Evolutionary conservation across 2,113 vertebrate genomes (phyloP), one percentile per base, ranked within the genome.

Genomic region (Urocynchramus pylzowi): DNA sequence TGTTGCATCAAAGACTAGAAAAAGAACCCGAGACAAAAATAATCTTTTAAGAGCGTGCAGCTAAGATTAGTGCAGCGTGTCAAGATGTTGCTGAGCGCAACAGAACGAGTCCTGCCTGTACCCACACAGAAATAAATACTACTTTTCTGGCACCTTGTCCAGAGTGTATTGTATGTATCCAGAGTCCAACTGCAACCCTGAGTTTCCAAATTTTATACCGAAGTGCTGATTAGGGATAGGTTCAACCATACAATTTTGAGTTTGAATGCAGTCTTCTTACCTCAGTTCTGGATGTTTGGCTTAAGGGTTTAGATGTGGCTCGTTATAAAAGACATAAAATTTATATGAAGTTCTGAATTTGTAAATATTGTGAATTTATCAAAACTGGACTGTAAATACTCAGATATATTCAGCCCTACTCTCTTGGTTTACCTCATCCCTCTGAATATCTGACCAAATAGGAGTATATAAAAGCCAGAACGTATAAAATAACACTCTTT

Each of bases 1-100:
- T 83, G 88, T 90, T 90, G 92, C 95, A 93, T 95, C 90, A 93
- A 95, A 93, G 90, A 13, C 83, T 77, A 31, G 84, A 67, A 75
- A 84, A 90, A 92, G 90, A 96, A 69, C 57, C 78, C 24, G 70
- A 91, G 91, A 91, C 91, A 77, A 93, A 95, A 97, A 97, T 95
- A 96, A 96, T 89, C 91, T 93, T 88, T 54, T 84, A 91, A 95
- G 93, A 95, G 74, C 74, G 39, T 33, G 81, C 74, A 26, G 92
- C 95, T 91, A 22, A 90, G 93, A 92, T 90, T 86, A 95, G 94
- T 26, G 86, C 86, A 13, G 90, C 13, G 19, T 74, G 90, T 93
- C 90, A 75, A 75, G 95, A 64, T 81, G 95, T 64, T 93, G 95
- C 93, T 73, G 90, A 95, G 94, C 56, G 21, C 89, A 21, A 68